A percentile compares a stretch with the other conserved stretches of the same genome.
Evolutionary conservation across 1,140 invertebrate genomes (phyloP).

Genomic region (Monomorium pharaonis): DNA sequence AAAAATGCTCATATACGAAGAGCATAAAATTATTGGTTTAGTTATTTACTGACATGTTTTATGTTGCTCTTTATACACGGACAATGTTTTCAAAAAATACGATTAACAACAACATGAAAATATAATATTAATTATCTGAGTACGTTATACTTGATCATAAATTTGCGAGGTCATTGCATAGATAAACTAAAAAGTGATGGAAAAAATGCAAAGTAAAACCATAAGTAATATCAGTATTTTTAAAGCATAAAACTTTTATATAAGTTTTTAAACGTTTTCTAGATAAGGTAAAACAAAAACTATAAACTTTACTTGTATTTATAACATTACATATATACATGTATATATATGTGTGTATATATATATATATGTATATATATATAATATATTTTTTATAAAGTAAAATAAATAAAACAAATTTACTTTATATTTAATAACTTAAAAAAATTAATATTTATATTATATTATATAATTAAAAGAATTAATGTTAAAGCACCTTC

Average conservation of each 20-base stretch:
- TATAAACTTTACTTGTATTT: too few species aligned
- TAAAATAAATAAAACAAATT: too few species aligned
- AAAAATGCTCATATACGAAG: not conserved
- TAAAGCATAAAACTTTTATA: not conserved
- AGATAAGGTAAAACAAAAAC: too few species aligned
- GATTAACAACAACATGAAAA: not conserved
- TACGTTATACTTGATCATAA: not conserved
- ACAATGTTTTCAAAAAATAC: not conserved
- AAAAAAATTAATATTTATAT: not conserved
- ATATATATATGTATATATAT: too few species aligned
- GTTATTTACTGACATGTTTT: not conserved
- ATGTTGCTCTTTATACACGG: not conserved
- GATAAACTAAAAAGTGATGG: not conserved
- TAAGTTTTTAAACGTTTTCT: not conserved
- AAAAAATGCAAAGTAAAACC: not conserved
- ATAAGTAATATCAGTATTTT: not conserved
- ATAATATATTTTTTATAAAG: too few species aligned
- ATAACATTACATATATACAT: too few species aligned
- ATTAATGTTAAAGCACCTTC: not conserved
- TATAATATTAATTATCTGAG: not conserved
- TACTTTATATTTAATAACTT: too few species aligned
- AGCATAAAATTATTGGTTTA: not conserved
- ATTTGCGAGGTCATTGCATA: not conserved
- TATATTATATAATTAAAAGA: too few species aligned
- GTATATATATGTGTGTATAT: too few species aligned